Evolutionary conservation across 1,140 invertebrate species (phyloP).

Genomic region (Copidosoma floridanum): DNA sequence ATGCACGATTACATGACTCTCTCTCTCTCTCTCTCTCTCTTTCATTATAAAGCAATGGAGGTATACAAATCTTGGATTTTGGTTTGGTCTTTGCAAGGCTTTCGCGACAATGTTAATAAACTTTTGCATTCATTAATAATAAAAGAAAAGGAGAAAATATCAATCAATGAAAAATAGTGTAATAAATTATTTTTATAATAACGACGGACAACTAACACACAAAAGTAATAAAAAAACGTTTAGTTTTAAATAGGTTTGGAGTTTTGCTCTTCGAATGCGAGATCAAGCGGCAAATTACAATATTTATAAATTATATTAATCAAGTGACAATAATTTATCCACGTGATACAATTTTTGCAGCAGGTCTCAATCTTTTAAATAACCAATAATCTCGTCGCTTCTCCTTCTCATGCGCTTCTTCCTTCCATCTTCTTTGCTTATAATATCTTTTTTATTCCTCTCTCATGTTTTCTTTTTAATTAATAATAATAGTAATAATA

Average conservation of each 20-base stretch:
- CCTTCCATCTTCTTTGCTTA: background rate
- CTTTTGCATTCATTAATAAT: constrained; percentile 9
- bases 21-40: too few species aligned
- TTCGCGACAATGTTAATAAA: too few species aligned
- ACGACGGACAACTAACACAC: constrained; percentile 29
- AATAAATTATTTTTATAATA: constrained; percentile 29
- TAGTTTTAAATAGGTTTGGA: constrained; percentile 4
- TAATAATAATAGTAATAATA: too few species aligned
- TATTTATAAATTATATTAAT: constrained; percentile 20
- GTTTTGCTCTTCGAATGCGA: constrained; percentile 18
- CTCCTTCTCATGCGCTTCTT: constrained; percentile 7
- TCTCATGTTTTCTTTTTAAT: too few species aligned
- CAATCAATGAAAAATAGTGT: constrained; percentile 20
- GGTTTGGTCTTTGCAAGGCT: constrained; percentile 11
- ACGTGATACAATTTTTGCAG: constrained; percentile 23
- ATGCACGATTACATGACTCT: constrained; percentile 16
- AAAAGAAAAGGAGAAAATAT: constrained; percentile 11
- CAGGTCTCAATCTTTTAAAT: too few species aligned
- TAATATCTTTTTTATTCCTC: background rate
- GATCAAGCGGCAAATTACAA: constrained; percentile 24
- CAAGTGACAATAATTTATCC: constrained; percentile 27
- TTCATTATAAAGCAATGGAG: constrained; percentile 8
- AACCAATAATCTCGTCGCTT: constrained; percentile 3
- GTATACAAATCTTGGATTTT: constrained; percentile 21
- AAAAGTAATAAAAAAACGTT: constrained; percentile 18